A percentile compares a stretch with the other conserved stretches of the same genome.
These are phyloP conservation scores for Mesorhabditis sp. DNA, from an alignment of 2,888 invertebrate species.

Conservation along the genomic window DNA sequence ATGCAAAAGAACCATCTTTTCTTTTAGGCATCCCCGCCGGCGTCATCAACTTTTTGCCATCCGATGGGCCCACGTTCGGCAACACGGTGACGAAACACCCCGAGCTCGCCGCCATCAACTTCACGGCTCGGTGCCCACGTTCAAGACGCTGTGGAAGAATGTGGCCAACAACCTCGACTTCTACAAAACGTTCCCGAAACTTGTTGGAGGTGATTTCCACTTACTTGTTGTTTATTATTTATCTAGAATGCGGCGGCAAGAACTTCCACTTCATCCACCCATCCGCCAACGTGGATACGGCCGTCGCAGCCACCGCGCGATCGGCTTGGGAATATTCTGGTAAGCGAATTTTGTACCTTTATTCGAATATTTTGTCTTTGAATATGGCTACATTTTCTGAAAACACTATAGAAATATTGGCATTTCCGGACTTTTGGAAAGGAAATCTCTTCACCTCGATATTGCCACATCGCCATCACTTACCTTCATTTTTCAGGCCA, in stretches of 20 bases:
- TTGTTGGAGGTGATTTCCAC: constrained; percentile 67
- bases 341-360: neutral
- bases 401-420: too few species aligned
- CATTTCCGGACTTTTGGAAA: too few species aligned
- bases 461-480: too few species aligned
- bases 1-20: neutral
- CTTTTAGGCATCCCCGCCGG: constrained; percentile 74
- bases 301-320: constrained; percentile 75
- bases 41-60: constrained; percentile 92
- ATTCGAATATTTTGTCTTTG: neutral
- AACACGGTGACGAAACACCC: constrained; percentile 80
- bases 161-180: constrained; percentile 80
- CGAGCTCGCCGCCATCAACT: constrained; percentile 87
- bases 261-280: constrained; percentile 96
- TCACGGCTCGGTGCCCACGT: constrained; percentile 84
- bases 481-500: constrained; percentile 69
- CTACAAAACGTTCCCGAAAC: constrained; percentile 84
- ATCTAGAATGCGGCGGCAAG: constrained; percentile 94
- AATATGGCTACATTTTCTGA: too few species aligned
- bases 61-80: constrained; percentile 92
- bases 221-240: neutral
- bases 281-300: constrained; percentile 78
- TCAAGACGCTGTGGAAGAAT: constrained; percentile 78
- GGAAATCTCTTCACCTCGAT: too few species aligned
- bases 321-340: constrained; percentile 82